Base-by-base conservation (phyloP, 2,113 vertebrate species). In the Eidolon helvum region DNA sequence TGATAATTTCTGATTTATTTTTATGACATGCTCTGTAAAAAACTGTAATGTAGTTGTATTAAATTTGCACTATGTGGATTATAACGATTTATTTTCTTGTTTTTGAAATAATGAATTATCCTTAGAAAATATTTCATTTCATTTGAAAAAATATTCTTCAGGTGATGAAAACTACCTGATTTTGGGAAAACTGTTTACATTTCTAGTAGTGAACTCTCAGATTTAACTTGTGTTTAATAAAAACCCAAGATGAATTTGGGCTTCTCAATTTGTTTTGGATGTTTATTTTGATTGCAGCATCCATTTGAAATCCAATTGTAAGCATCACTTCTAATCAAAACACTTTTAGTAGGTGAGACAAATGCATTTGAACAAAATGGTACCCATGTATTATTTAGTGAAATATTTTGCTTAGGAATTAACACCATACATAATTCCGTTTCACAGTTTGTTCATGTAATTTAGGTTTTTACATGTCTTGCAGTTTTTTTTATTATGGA, bases 371-470 rank as follows among this genome's bases (percentile, higher is more conserved):
- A 82, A 83, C 53, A 94, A 88, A 95, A 85, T 50, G 61, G 66
- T 48, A 63, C 69, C 65, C 65, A 55, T 88, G 48, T 45, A 85
- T 94, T 96, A 94, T 92, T 71, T 72, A 85, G 84, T 78, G 61
- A 96, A 94, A 82, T 93, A 92, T 94, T 96, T 93, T 97, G 65
- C 68, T 91, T 86, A 72, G 53, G 87, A 95, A 94, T 93, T 97
- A 95, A 21, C 59, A 82, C 80, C 87, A 61, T 79, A 63, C 38
- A 83, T 63, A 74, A 95, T 92, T 96, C 71, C 92, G 38, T 88
- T 90, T 97, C 77, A 75, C 68, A 66, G 80, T 61, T 77, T 94
- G 57, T 86, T 50, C 63, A 35, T 95, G 77, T 89, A 90, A 94
- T 95, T 91, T 83, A 78, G 50, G n/a, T 79, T 91, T 97, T 94